These are phyloP conservation scores for Coptodon rendalli DNA, from an alignment of 2,113 vertebrate genomes.

Conservation along the genomic window DNA sequence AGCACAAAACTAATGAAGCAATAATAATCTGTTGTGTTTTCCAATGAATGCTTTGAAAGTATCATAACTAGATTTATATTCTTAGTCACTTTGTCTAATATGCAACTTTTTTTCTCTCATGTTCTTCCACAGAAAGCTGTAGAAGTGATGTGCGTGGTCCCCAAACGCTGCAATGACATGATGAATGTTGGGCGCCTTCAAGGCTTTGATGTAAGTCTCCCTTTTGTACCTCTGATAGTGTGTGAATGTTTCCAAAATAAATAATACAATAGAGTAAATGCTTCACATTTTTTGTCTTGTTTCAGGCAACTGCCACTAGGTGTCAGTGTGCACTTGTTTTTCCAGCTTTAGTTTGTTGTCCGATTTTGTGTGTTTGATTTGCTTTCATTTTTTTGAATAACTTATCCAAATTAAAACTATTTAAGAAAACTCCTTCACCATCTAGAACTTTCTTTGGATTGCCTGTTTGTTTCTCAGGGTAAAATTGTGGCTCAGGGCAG, in stretches of 20 bases:
- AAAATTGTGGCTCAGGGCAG: slow-evolving; percentile 98
- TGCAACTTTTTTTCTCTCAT: neutral
- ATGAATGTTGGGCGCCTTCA: slow-evolving; percentile 98
- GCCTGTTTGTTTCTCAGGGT: slow-evolving; percentile 72
- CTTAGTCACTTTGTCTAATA: neutral
- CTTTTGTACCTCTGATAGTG: neutral
- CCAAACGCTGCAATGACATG: slow-evolving; percentile 99
- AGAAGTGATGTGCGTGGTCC: slow-evolving; percentile 98
- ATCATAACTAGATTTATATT: neutral
- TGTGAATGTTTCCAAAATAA: neutral
- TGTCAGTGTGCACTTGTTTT: slow-evolving; percentile 21
- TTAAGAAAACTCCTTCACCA: neutral
- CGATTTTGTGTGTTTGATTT: neutral
- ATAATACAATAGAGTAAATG: neutral
- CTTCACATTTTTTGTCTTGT: neutral
- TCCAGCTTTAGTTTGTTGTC: neutral
- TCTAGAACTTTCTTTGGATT: neutral
- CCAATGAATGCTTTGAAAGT: neutral
- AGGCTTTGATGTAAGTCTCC: slow-evolving; percentile 90
- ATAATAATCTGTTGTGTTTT: neutral
- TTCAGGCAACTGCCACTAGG: neutral
- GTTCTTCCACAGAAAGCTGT: slow-evolving; percentile 83
- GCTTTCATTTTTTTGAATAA: neutral
- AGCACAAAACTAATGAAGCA: neutral
- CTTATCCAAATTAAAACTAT: neutral